phyloP scores from a whole-genome alignment of 2,888 invertebrate genomes.

The Macrostomum cliftonense region DNA sequence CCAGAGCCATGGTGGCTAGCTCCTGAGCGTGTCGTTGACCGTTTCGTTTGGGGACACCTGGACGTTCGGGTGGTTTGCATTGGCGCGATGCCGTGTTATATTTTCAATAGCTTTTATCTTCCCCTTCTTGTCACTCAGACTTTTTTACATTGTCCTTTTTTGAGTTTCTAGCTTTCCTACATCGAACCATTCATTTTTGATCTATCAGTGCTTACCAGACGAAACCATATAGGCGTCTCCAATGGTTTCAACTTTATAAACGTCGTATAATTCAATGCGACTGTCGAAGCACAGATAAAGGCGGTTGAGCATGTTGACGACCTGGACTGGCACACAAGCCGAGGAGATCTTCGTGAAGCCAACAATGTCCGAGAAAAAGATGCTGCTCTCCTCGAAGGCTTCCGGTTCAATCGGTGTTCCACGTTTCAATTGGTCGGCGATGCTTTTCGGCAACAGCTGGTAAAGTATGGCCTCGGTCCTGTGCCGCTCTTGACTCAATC shows the following conservation, averaged over 20 bases:
- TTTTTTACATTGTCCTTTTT: too few species aligned
- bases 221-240: too few species aligned
- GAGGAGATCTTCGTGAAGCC: neutral
- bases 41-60: neutral
- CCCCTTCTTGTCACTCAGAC: too few species aligned
- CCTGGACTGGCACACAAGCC: neutral
- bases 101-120: too few species aligned
- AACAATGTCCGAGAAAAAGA: too few species aligned
- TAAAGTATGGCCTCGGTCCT: slow-evolving; percentile 16
- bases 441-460: slow-evolving; percentile 16
- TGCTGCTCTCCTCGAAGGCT: slow-evolving; percentile 13
- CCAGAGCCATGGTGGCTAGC: slow-evolving; percentile 3
- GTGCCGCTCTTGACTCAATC: slow-evolving; percentile 15
- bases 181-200: too few species aligned
- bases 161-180: too few species aligned
- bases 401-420: slow-evolving; percentile 15
- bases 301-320: neutral
- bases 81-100: too few species aligned
- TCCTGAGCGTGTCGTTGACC: slow-evolving; percentile 1
- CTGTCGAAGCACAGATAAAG: slow-evolving; percentile 19
- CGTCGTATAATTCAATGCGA: slow-evolving; percentile 17
- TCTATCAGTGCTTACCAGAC: too few species aligned
- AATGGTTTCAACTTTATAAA: too few species aligned
- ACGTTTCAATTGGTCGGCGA: slow-evolving; percentile 15
- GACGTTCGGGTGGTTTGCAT: too few species aligned